These are phyloP conservation scores for Dendropsophus ebraccatus DNA, from an alignment of 2,113 vertebrate genomes.

Conservation along the genomic window DNA sequence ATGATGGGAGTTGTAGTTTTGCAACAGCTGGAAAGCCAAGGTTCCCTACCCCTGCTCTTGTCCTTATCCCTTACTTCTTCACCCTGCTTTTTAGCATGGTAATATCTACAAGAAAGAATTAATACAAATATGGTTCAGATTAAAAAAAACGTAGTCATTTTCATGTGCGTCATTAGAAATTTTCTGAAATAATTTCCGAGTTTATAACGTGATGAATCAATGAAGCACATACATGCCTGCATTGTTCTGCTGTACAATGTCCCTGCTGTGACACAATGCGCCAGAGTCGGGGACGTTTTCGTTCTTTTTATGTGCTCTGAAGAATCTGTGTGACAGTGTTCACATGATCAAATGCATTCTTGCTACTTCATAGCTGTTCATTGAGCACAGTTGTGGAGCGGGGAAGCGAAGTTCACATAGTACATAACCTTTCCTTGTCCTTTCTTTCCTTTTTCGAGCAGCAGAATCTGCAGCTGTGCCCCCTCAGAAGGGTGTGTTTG, in stretches of 20 bases:
- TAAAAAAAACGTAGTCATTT: neutral
- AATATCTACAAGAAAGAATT: neutral
- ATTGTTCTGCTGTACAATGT: conserved; percentile 35
- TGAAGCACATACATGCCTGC: conserved; percentile 13
- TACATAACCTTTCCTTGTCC: conserved; percentile 25
- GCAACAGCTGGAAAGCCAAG: no score
- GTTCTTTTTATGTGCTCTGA: conserved; percentile 39
- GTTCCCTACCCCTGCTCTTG: no score
- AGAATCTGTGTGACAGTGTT: conserved; percentile 27
- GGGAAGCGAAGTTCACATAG: conserved; percentile 45
- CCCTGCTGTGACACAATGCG: conserved; percentile 7
- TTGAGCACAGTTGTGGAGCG: conserved; percentile 18
- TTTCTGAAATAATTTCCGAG: neutral
- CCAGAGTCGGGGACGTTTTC: neutral
- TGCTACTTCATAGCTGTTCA: conserved; percentile 27
- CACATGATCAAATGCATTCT: conserved; percentile 55
- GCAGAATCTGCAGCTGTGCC: conserved; percentile 70
- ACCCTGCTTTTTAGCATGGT: no score
- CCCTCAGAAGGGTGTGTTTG: conserved; percentile 67
- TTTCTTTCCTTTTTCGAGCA: conserved; percentile 60
- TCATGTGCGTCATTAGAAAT: neutral
- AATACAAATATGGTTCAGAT: neutral
- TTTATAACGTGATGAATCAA: neutral
- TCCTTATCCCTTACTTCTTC: no score
- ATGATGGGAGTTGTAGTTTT: no score